Conservation (phyloP, 64 coral and sea anemone genomes). For the Pocillopora damicornis region DNA sequence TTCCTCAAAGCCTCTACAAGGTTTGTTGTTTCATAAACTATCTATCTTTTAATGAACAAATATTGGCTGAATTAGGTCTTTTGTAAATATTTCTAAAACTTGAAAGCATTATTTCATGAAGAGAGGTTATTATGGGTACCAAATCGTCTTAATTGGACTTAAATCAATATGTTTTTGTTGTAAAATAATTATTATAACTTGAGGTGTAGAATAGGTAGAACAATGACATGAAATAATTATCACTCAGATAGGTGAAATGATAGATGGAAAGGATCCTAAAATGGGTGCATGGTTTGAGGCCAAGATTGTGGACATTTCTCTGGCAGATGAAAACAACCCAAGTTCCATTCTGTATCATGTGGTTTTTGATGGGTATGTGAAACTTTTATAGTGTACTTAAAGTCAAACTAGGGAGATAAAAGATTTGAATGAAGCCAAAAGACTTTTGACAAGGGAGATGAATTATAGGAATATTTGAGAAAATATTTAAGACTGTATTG, state of each 20-base stretch:
- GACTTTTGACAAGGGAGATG: too few relatives aligned
- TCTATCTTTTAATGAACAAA: not conserved
- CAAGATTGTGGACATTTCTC: conserved; percentile 61
- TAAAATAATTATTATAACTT: not conserved
- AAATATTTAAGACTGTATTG: too few relatives aligned
- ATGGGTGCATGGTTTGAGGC: conserved; percentile 99
- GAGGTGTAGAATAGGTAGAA: too few relatives aligned
- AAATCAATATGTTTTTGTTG: too few relatives aligned
- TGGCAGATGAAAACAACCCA: conserved; percentile 44
- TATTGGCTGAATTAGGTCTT: not conserved
- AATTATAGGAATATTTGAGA: too few relatives aligned
- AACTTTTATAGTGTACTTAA: not conserved
- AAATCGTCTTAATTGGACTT: too few relatives aligned
- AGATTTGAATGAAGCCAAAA: too few relatives aligned
- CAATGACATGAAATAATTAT: not conserved
- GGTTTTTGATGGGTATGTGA: conserved; percentile 91
- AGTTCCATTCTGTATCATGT: conserved; percentile 88
- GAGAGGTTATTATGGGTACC: too few relatives aligned
- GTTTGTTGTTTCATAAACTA: conserved; percentile 9
- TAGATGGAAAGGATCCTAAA: conserved; percentile 89
- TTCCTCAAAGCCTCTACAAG: conserved; percentile 50
- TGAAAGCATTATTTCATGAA: too few relatives aligned
- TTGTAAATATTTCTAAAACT: too few relatives aligned
- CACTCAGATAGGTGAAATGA: conserved; percentile 59
- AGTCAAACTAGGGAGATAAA: not conserved